Percentiles rank a stretch among this genome's conserved stretches.
phyloP scores from a whole-genome alignment of 2,797 vertebrate species.

The Setipinna tenuifilis region DNA sequence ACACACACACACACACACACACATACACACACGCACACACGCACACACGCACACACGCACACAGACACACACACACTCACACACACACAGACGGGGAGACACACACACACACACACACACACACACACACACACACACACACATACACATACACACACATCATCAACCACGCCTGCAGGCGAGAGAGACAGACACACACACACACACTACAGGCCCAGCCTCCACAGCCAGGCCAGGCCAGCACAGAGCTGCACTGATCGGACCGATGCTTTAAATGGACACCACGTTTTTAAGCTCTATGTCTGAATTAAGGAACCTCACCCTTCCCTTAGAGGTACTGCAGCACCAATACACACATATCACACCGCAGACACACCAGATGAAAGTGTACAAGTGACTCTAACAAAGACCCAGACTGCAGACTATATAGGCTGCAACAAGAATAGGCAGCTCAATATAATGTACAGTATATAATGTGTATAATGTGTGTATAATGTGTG shows the following conservation, averaged over 20 bases:
- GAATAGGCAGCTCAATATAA: neutral
- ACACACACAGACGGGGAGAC: no score
- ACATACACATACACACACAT: neutral
- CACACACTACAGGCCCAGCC: no score
- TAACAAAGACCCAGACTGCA: neutral
- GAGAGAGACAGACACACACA: neutral
- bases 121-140: neutral
- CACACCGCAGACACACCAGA: no score
- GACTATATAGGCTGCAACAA: neutral
- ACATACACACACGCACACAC: slow-evolving; percentile 1
- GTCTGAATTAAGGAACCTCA: no score
- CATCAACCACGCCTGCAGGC: neutral
- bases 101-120: neutral
- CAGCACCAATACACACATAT: no score
- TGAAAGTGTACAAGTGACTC: no score
- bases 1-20: neutral
- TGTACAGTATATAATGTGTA: neutral
- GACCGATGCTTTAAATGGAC: no score
- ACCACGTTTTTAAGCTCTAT: no score
- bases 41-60: neutral
- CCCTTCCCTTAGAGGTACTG: no score
- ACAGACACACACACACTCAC: no score
- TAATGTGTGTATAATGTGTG: neutral
- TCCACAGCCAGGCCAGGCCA: no score
- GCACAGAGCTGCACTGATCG: no score